Conservation (phyloP, 2,888 invertebrate species). For the Orthosia gothica region DNA sequence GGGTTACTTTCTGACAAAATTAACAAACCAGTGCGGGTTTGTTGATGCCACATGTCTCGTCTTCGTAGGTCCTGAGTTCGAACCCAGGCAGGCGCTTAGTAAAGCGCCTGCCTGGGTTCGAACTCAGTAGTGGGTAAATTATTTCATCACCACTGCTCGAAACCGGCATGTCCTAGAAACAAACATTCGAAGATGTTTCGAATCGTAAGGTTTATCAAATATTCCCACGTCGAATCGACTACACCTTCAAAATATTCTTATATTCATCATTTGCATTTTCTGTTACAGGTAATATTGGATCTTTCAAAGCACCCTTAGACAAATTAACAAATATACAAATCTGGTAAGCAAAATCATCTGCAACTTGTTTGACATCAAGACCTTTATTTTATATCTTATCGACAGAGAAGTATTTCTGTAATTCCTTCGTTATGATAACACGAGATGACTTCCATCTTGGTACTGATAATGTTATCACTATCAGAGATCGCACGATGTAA, state of each 20-base stretch:
- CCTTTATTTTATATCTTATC: constrained; percentile 14
- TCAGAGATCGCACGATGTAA: constrained; percentile 8
- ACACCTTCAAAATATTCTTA: background rate
- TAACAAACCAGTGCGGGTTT: too few species aligned
- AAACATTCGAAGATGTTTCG: too few species aligned
- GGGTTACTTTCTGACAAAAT: too few species aligned
- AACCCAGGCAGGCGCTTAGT: too few species aligned
- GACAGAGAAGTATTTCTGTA: constrained; percentile 6
- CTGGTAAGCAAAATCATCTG: background rate
- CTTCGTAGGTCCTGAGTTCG: too few species aligned
- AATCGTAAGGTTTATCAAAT: too few species aligned
- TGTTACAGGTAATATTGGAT: constrained; percentile 12
- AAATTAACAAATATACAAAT: background rate
- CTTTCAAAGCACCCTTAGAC: background rate
- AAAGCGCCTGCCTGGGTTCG: too few species aligned
- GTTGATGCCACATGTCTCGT: too few species aligned
- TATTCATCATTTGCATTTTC: background rate
- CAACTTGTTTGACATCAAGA: background rate
- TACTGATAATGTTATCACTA: constrained; percentile 36
- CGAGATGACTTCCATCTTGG: constrained; percentile 36
- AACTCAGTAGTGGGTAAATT: too few species aligned
- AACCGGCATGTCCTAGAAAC: too few species aligned
- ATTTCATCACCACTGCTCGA: too few species aligned
- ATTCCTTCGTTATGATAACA: constrained; percentile 15
- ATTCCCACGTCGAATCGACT: too few species aligned